Conservation (phyloP, 2,797 vertebrate genomes). For the Xiphorhynchus erythropygius region DNA sequence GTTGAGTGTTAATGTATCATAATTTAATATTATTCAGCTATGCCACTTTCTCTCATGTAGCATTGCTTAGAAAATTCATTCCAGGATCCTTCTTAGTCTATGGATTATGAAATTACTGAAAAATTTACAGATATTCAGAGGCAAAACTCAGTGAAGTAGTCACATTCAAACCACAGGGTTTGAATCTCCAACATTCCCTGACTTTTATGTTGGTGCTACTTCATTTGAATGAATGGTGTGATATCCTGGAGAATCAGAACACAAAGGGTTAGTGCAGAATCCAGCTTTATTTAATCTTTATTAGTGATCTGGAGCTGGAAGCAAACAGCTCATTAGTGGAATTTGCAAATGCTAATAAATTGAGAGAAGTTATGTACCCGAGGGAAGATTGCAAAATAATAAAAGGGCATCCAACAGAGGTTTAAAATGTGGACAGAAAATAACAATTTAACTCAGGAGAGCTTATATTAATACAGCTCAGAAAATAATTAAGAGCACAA, state of each 20-base stretch:
- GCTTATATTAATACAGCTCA: not conserved
- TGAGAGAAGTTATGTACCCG: conserved; percentile 25
- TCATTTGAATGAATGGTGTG: not conserved
- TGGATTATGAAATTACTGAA: not conserved
- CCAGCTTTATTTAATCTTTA: conserved; percentile 58
- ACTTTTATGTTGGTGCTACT: not conserved
- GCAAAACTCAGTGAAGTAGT: not conserved
- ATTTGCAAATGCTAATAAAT: conserved; percentile 68
- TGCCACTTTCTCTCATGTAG: not conserved
- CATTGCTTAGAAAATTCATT: not conserved
- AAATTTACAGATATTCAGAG: not conserved
- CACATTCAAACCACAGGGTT: not conserved
- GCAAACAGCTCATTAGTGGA: conserved; percentile 56
- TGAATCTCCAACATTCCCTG: not conserved
- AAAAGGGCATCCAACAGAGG: conserved; percentile 23
- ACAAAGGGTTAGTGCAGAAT: conserved; percentile 26
- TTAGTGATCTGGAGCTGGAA: conserved; percentile 57
- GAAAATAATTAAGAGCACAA: conserved; percentile 45
- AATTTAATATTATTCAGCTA: not conserved
- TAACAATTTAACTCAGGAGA: conserved; percentile 14
- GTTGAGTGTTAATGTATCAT: not conserved
- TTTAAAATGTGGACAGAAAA: conserved; percentile 48
- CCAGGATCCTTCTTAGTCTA: not conserved
- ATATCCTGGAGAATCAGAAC: conserved; percentile 7
- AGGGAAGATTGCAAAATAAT: conserved; percentile 56